Evolutionary conservation across 2,797 vertebrate species (phyloP).

Genomic region (Chromobotia macracanthus): DNA sequence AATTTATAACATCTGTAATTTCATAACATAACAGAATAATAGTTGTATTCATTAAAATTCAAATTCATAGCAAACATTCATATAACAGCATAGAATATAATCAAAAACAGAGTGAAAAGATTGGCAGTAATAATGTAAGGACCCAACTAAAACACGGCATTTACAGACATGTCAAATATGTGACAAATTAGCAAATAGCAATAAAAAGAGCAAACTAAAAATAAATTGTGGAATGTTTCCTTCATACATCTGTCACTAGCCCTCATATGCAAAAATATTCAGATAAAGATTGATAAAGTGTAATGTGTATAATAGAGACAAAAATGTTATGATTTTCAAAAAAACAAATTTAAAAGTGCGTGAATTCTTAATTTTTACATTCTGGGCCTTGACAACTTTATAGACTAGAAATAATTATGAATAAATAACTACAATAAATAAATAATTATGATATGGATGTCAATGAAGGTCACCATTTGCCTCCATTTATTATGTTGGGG

Average conservation of each 20-base stretch:
- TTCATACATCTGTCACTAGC: slow-evolving; percentile 41
- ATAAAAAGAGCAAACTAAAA: slow-evolving; percentile 2
- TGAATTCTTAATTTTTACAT: slow-evolving; percentile 19
- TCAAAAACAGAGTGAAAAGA: slow-evolving; percentile 77
- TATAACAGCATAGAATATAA: slow-evolving; percentile 75
- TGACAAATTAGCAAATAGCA: neutral
- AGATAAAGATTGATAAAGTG: slow-evolving; percentile 8
- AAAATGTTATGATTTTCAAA: neutral
- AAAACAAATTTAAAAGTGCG: slow-evolving; percentile 30
- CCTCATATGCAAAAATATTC: slow-evolving; percentile 31
- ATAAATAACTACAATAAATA: neutral
- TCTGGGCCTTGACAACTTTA: slow-evolving; percentile 9
- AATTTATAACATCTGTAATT: slow-evolving; percentile 75
- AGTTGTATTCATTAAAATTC: slow-evolving; percentile 53
- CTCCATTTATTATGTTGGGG: neutral
- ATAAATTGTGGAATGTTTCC: slow-evolving; percentile 19
- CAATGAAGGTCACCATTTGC: neutral
- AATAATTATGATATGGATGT: neutral
- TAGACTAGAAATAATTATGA: neutral
- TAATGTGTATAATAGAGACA: neutral
- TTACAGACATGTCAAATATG: slow-evolving; percentile 41
- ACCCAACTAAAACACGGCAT: slow-evolving; percentile 59
- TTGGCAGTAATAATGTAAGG: slow-evolving; percentile 68
- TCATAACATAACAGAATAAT: slow-evolving; percentile 52
- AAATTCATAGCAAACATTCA: slow-evolving; percentile 77